Conservation (phyloP, 2,113 vertebrate species). For the Amia ocellicauda region DNA sequence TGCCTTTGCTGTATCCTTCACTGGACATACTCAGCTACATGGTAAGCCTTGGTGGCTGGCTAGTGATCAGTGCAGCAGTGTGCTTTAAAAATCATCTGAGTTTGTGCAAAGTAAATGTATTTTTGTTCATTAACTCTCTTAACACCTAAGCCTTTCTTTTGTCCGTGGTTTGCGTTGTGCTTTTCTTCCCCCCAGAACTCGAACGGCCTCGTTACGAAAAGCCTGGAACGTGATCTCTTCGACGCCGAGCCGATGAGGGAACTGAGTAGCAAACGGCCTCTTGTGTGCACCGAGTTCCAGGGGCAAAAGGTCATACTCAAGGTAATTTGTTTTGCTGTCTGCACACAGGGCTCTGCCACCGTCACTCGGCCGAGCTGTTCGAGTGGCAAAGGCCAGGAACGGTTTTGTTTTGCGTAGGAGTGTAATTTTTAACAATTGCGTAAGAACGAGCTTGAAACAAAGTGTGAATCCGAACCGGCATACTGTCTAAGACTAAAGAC, state of each 20-base stretch:
- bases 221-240: constrained; percentile 72
- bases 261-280: constrained; percentile 67
- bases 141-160: background rate
- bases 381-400: no score
- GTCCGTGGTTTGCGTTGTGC: constrained; percentile 1
- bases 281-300: constrained; percentile 63
- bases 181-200: constrained; percentile 65
- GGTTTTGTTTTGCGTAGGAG: no score
- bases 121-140: background rate
- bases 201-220: constrained; percentile 65
- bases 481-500: no score
- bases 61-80: no score
- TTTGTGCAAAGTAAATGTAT: no score
- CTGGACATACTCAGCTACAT: constrained; percentile 65
- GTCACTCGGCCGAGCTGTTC: no score
- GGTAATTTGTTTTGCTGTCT: constrained; percentile 46
- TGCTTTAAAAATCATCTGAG: no score
- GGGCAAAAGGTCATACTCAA: constrained; percentile 70
- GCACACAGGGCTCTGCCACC: no score
- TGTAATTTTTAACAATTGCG: no score
- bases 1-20: constrained; percentile 68
- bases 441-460: no score
- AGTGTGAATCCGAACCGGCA: no score
- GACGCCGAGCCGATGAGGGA: constrained; percentile 71
- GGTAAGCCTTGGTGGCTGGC: constrained; percentile 49